Evolutionary conservation across 2,888 invertebrate species (phyloP), one percentile per base, ranked within the genome.

Genomic region (Coleophora deauratella): DNA sequence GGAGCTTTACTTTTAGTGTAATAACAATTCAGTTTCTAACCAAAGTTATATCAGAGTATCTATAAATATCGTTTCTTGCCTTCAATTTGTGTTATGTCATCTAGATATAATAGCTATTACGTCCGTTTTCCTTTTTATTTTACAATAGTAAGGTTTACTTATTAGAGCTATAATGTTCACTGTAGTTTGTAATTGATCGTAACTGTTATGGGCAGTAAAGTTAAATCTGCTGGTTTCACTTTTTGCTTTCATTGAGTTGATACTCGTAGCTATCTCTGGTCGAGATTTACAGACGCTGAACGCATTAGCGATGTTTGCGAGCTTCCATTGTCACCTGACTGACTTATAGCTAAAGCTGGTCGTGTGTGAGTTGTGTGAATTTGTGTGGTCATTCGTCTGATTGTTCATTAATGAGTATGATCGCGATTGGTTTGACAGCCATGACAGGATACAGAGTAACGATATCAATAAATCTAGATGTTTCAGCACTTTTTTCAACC

Each of bases 291-390:
- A 54, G 55, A 55, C 51, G 50, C 50, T 46, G 43, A 35, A 14
- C 40, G 51, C 51, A 54, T 61, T 60, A 59, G 52, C 50, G 42
- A 46, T 52, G 47, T 57, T 59, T 59, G 58, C 55, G 51, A 50
- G 57, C 54, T 50, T 48, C 45, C 51, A 61, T 64, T 63, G 63
- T 63, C 44, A 40, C 51, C 44, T 49, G 52, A 49, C 35, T 62
- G 59, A 65, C 51, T 58, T 66, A 66, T 51, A 55, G 38, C 45
- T 33, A 41, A 37, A 39, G 42, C 41, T 4, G 6, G 21, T 21
- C 21, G 21, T 21, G 21, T 21, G 50, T 54, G 50, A 48, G 50
- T 38, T 41, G 45, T 50, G 49, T 41, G 45, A 8, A 33, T 4
- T 21, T 21, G 21, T 21, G 21, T 21, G 21, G 6, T 21, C 6